Conservation (phyloP, 2,797 vertebrate species). For the Liasis olivaceus region DNA sequence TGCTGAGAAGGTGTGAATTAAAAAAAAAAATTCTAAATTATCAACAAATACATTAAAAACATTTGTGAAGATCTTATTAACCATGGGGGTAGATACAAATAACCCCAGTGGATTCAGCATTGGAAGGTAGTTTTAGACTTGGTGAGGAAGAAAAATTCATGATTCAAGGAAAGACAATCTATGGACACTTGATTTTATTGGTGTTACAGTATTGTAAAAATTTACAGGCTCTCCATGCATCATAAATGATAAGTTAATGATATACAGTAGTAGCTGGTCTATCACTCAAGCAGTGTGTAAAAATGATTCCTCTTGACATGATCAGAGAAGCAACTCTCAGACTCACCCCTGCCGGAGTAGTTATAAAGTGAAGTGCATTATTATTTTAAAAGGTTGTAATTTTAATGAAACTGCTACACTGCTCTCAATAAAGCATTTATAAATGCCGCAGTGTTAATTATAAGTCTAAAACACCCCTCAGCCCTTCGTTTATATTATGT, state of each 20-base stretch:
- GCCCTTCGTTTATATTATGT: conserved; percentile 36
- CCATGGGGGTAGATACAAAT: neutral
- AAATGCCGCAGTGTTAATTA: conserved; percentile 34
- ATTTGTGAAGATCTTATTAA: neutral
- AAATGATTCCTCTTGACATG: conserved; percentile 55
- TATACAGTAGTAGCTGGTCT: conserved; percentile 55
- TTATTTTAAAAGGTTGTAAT: conserved; percentile 47
- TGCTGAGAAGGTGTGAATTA: neutral
- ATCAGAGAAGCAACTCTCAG: conserved; percentile 44
- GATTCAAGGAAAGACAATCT: neutral
- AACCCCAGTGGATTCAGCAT: neutral
- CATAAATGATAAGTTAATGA: conserved; percentile 58
- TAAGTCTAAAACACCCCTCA: conserved; percentile 48
- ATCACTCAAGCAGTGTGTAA: conserved; percentile 49
- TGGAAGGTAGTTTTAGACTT: conserved; percentile 16
- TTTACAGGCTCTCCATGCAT: conserved; percentile 42
- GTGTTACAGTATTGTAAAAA: conserved; percentile 44
- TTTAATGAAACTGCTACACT: conserved; percentile 42
- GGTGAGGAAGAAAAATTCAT: neutral
- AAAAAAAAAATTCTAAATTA: neutral
- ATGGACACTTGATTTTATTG: conserved; percentile 29
- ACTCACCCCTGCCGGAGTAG: conserved; percentile 32
- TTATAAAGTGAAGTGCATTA: conserved; percentile 41
- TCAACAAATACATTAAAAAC: neutral
- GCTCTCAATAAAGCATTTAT: neutral